These are phyloP conservation scores for Caenorhabditis briggsae DNA, from an alignment of 1,140 invertebrate genomes.

Conservation along the genomic window DNA sequence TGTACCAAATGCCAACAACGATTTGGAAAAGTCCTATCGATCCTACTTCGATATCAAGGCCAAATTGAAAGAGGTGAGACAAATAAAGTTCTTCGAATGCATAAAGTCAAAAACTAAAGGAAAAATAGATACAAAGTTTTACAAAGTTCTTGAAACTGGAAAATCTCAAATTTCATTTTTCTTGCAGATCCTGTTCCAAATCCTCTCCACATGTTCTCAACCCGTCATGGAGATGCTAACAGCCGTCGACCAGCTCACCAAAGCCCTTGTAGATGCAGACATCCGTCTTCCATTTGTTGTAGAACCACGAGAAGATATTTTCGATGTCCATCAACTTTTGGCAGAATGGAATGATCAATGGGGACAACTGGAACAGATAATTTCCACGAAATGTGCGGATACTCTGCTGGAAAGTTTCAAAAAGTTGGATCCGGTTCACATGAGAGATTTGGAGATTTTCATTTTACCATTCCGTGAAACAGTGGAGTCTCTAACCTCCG, in stretches of 20 bases:
- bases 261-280: constrained; percentile 32
- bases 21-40: constrained; percentile 11
- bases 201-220: constrained; percentile 18
- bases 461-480: constrained; percentile 66
- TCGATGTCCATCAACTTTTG: constrained; percentile 55
- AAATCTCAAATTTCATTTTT: neutral
- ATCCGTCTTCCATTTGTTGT: constrained; percentile 52
- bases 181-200: constrained; percentile 55
- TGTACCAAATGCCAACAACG: neutral
- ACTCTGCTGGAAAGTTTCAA: constrained; percentile 36
- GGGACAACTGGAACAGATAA: constrained; percentile 25
- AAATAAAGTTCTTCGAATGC: neutral
- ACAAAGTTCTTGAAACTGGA: no score
- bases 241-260: constrained; percentile 23
- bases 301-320: constrained; percentile 34
- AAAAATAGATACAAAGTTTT: no score
- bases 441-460: constrained; percentile 61
- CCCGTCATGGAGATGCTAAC: constrained; percentile 38
- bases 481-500: constrained; percentile 57
- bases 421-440: constrained; percentile 52
- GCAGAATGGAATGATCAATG: constrained; percentile 58
- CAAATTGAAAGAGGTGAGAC: constrained; percentile 57
- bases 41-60: constrained; percentile 38
- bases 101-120: no score
- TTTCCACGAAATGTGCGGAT: constrained; percentile 38